These are phyloP conservation scores for Homarus americanus DNA, from an alignment of 1,140 invertebrate genomes.

Conservation along the genomic window DNA sequence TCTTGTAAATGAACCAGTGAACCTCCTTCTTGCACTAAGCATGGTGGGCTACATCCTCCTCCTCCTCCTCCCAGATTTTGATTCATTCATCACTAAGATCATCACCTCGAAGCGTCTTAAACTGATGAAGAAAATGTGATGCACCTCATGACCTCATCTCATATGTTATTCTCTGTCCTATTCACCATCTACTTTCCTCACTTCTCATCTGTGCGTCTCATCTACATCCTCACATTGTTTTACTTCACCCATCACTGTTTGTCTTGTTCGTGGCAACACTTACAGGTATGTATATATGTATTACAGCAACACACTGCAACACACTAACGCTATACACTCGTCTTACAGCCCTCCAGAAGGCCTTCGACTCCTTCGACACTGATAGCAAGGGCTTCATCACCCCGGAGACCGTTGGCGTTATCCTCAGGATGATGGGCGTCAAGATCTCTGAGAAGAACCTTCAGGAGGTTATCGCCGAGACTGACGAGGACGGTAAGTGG, in stretches of 20 bases:
- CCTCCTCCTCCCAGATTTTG: too few species aligned
- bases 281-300: too few species aligned
- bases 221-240: neutral
- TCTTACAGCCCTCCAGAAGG: constrained; percentile 78
- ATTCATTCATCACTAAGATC: too few species aligned
- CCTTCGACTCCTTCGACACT: constrained; percentile 83
- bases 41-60: neutral
- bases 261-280: too few species aligned
- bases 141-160: neutral
- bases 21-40: too few species aligned
- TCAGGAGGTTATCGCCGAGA: constrained; percentile 81
- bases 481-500: constrained; percentile 80
- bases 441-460: constrained; percentile 81
- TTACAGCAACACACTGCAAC: neutral
- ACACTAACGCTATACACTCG: constrained; percentile 60
- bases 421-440: constrained; percentile 81
- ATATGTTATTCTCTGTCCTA: neutral
- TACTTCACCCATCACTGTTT: neutral
- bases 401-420: constrained; percentile 81
- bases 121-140: neutral
- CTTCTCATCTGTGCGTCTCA: neutral
- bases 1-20: too few species aligned
- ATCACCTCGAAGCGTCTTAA: too few species aligned
- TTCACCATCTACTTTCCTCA: too few species aligned
- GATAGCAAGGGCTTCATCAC: constrained; percentile 81